A percentile compares a stretch with the other conserved stretches of the same genome.
These are phyloP conservation scores for Bactericera cockerelli DNA, from an alignment of 1,140 invertebrate genomes.

Conservation along the genomic window DNA sequence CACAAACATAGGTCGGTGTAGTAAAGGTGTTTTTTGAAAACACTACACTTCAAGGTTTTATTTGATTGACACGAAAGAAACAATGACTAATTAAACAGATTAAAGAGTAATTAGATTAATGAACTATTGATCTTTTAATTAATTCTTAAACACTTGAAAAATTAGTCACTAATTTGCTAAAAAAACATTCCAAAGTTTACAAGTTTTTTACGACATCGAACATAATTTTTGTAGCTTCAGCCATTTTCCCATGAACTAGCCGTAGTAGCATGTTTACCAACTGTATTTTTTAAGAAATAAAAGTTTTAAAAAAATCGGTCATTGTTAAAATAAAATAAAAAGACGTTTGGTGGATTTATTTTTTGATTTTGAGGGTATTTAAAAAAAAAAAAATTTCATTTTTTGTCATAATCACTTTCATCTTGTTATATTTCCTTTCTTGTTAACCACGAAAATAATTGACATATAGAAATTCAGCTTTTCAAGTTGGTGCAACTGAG, in stretches of 20 bases:
- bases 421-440: no score
- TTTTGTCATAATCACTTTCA: no score
- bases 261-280: not conserved
- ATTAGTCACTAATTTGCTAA: not conserved
- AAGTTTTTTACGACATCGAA: not conserved
- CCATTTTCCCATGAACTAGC: slow-evolving; percentile 5
- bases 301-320: no score
- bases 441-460: no score
- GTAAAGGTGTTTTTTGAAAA: not conserved
- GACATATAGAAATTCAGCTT: no score
- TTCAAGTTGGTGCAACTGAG: no score
- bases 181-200: not conserved
- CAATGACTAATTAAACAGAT: not conserved
- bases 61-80: not conserved
- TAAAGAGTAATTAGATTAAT: not conserved
- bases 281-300: no score
- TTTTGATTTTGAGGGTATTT: no score
- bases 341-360: no score
- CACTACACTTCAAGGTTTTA: not conserved
- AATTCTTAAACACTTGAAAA: not conserved
- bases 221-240: not conserved
- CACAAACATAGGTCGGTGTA: slow-evolving; percentile 2
- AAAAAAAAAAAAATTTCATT: no score
- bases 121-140: not conserved
- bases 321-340: no score